These are phyloP conservation scores for Zaprionus inermis DNA, from an alignment of 1,140 invertebrate species.

Conservation along the genomic window DNA sequence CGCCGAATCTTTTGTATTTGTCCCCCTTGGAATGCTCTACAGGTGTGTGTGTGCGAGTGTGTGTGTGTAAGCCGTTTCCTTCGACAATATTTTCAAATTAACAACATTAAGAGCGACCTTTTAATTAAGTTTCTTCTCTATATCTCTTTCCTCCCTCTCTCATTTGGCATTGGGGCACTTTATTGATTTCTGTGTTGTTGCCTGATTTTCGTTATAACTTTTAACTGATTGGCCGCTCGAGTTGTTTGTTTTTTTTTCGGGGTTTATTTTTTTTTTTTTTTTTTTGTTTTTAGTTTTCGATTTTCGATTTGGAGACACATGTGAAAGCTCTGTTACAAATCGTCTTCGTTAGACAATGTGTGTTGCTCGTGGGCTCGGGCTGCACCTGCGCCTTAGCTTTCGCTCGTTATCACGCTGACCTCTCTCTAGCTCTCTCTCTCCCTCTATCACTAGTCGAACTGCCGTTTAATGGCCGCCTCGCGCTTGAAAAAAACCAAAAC, in stretches of 20 bases:
- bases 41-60: constrained; percentile 31
- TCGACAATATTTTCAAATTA: constrained; percentile 83
- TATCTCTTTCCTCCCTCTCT: background rate
- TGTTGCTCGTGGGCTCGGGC: constrained; percentile 19
- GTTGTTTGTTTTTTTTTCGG: constrained; percentile 10
- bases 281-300: constrained; percentile 32
- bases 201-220: constrained; percentile 49
- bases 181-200: constrained; percentile 62
- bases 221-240: constrained; percentile 58
- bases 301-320: constrained; percentile 60
- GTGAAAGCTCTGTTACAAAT: constrained; percentile 82
- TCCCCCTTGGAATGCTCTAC: constrained; percentile 8
- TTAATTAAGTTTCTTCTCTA: constrained; percentile 78
- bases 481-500: constrained; percentile 36
- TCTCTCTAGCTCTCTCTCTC: constrained; percentile 34
- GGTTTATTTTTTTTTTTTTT: constrained; percentile 15
- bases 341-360: constrained; percentile 63
- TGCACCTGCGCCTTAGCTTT: constrained; percentile 65
- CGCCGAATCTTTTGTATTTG: constrained; percentile 56
- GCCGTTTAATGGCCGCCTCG: constrained; percentile 60
- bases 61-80: constrained; percentile 67
- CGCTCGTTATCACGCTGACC: constrained; percentile 78
- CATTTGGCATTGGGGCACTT: constrained; percentile 69
- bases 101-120: constrained; percentile 79
- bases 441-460: background rate